Base-by-base conservation (phyloP, 2,888 invertebrate genomes). In the Orthonevra nobilis region DNA sequence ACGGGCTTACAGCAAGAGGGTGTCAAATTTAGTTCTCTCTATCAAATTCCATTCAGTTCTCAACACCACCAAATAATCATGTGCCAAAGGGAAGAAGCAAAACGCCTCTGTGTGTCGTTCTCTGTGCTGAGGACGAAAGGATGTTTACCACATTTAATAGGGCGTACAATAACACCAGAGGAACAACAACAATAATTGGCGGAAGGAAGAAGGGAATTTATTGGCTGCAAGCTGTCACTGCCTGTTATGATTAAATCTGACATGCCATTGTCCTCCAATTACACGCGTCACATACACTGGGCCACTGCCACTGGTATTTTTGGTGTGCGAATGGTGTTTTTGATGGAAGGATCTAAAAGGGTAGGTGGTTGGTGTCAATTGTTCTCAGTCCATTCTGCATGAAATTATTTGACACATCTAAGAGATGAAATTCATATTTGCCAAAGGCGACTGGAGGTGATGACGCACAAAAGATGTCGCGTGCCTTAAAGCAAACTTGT, bases 211-310 rank as follows among this genome's bases (percentile, higher is more conserved):
- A 73, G 74, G 74, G 74, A 81, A 81, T 81, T 82, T 82, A 82
- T 82, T 82, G 81, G 79, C 81, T 82, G 81, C 79, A 70, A 82
- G 81, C 82, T 82, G 82, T 82, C 82, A 82, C 77, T 64, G 77
- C 72, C 81, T 77, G 82, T 82, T 82, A 83, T 83, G 83, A 83
- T 83, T 83, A 81, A 83, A 82, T 82, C 81, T 82, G 81, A 82
- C 82, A 82, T 82, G 82, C 82, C 58, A 82, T 83, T 83, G 82
- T 83, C 81, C 81, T 74, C 81, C 82, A 83, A 83, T 83, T 83
- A 83, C 82, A 83, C 81, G 83, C 83, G 83, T 83, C 83, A 83
- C 73, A 82, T 82, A 81, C 83, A 83, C 69, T 77, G 60, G 64
- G 48, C 46, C 48, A 34, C 46, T 40, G 46, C 38, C 40, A 19